Percentiles rank a stretch among this genome's conserved stretches.
These are phyloP conservation scores for Cabera pusaria DNA, from an alignment of 2,888 invertebrate genomes.

Conservation along the genomic window DNA sequence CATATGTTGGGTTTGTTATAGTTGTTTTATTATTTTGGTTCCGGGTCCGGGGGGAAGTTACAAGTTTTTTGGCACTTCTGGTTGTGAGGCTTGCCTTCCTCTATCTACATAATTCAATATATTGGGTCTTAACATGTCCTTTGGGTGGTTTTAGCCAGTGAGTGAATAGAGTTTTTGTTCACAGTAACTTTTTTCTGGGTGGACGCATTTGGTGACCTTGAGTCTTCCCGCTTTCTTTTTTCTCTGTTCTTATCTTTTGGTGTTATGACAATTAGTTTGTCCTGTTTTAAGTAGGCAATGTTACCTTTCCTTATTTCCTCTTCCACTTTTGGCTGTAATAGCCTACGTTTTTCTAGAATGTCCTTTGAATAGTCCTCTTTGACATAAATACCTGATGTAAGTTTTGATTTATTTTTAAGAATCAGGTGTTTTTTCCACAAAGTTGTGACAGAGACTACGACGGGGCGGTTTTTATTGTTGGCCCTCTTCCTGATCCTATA, in stretches of 20 bases:
- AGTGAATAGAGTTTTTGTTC: background rate
- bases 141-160: background rate
- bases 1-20: background rate
- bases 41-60: constrained; percentile 4
- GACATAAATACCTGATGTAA: constrained; percentile 9
- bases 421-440: constrained; percentile 19
- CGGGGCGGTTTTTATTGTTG: constrained; percentile 10
- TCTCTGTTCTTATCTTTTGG: background rate
- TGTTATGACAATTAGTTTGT: constrained; percentile 7
- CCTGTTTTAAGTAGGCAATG: constrained; percentile 9
- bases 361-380: constrained; percentile 17
- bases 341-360: constrained; percentile 9
- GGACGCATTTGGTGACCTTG: constrained; percentile 1
- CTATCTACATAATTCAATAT: constrained; percentile 2
- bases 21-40: constrained; percentile 2
- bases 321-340: constrained; percentile 7
- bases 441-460: constrained; percentile 12
- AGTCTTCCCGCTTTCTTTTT: constrained; percentile 3
- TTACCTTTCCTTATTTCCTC: constrained; percentile 7
- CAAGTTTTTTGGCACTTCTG: constrained; percentile 5
- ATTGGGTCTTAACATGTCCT: constrained; percentile 6
- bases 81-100: constrained; percentile 4
- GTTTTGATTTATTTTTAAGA: constrained; percentile 11
- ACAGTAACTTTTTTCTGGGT: constrained; percentile 2
- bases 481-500: constrained; percentile 10